A percentile compares a stretch with the other conserved stretches of the same genome.
phyloP scores from a whole-genome alignment of 1,140 invertebrate genomes.

The Diabrotica virgifera region DNA sequence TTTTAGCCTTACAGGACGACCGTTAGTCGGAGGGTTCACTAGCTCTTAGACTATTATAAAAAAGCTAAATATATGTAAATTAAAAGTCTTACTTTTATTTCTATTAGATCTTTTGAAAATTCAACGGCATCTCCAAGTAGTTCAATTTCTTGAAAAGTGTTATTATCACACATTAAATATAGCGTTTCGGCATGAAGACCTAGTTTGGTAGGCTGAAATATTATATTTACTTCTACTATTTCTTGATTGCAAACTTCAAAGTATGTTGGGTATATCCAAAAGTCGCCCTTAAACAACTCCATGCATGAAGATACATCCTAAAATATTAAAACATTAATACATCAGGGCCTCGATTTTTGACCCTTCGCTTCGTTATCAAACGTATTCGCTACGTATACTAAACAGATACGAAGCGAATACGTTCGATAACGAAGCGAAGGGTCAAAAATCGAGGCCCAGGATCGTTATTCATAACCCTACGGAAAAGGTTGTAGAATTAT shows the following conservation, averaged over 20 bases:
- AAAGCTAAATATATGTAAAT: too few species aligned
- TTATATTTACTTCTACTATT: constrained; percentile 30
- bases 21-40: too few species aligned
- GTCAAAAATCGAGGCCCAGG: too few species aligned
- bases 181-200: constrained; percentile 30
- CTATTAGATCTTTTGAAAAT: constrained; percentile 28
- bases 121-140: constrained; percentile 33
- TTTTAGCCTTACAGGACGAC: too few species aligned
- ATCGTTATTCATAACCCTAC: too few species aligned
- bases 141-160: constrained; percentile 32
- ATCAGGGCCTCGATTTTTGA: too few species aligned
- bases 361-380: too few species aligned
- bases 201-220: constrained; percentile 28
- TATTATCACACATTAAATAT: constrained; percentile 34
- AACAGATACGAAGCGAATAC: too few species aligned
- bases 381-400: too few species aligned
- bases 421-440: too few species aligned
- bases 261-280: constrained; percentile 36
- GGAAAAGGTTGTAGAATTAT: too few species aligned
- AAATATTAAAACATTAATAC: constrained; percentile 9
- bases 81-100: constrained; percentile 22
- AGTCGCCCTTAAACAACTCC: constrained; percentile 23
- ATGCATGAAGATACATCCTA: constrained; percentile 26
- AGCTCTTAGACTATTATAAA: too few species aligned
- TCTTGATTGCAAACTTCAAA: constrained; percentile 33